Percentiles rank a stretch among this genome's conserved stretches.
Conservation (phyloP, 1,140 invertebrate species). For the Zaprionus taronus region DNA sequence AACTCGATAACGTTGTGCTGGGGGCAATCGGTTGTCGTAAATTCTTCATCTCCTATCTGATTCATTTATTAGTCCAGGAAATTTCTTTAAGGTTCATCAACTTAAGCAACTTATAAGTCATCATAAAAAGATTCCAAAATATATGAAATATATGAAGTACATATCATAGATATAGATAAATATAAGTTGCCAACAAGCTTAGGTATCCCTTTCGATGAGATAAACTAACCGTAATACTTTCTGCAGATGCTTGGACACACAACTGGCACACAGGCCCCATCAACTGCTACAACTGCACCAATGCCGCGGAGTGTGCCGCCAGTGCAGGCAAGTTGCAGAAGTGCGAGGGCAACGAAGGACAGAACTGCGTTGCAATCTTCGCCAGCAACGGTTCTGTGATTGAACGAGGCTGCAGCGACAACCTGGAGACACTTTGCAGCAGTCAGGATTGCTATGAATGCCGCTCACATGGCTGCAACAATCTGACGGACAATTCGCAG, state of each 20-base stretch:
- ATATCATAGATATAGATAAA: too few relatives aligned
- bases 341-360: slow-evolving; percentile 57
- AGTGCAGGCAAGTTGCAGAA: slow-evolving; percentile 50
- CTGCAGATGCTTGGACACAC: slow-evolving; percentile 57
- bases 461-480: slow-evolving; percentile 72
- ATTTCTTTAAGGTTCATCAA: background rate
- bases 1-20: background rate
- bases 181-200: background rate
- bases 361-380: slow-evolving; percentile 68
- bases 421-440: slow-evolving; percentile 33
- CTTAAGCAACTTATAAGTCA: background rate
- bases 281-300: slow-evolving; percentile 66
- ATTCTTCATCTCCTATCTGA: background rate
- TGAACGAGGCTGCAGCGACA: slow-evolving; percentile 73
- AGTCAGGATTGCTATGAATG: slow-evolving; percentile 62
- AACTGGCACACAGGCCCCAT: slow-evolving; percentile 70
- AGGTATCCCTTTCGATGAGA: background rate
- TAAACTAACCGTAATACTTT: background rate
- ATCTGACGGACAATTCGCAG: slow-evolving; percentile 33
- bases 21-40: background rate
- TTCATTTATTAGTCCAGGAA: background rate
- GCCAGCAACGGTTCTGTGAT: slow-evolving; percentile 50
- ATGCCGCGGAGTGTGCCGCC: slow-evolving; percentile 44
- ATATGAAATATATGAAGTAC: too few relatives aligned
- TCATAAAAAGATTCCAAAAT: too few relatives aligned